Percentiles rank a stretch among this genome's conserved stretches.
Conservation (phyloP, 2,888 invertebrate species). For the Amiota mariae region DNA sequence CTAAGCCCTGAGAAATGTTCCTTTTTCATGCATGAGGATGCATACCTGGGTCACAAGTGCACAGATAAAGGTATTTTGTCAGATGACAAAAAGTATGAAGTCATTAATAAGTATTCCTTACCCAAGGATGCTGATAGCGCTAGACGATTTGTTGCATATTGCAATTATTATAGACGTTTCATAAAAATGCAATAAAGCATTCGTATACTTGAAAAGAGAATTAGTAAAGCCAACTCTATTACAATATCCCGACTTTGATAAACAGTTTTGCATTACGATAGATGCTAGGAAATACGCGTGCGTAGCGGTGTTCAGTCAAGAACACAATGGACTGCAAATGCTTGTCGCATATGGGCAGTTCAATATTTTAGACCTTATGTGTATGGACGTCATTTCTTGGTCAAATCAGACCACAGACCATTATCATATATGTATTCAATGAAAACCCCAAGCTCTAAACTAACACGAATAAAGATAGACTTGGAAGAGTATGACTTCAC, state of each 20-base stretch:
- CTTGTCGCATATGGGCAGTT: constrained; percentile 45
- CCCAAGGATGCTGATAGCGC: no score
- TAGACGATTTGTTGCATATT: background rate
- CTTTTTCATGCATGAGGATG: constrained; percentile 34
- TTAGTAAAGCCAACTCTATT: constrained; percentile 20
- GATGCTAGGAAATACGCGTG: constrained; percentile 41
- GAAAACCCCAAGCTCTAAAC: constrained; percentile 50
- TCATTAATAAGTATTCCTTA: background rate
- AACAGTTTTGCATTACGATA: constrained; percentile 3
- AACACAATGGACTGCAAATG: constrained; percentile 31
- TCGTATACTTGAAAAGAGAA: constrained; percentile 24
- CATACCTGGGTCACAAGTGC: constrained; percentile 77
- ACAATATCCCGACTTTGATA: constrained; percentile 35
- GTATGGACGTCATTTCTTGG: constrained; percentile 43
- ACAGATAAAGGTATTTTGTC: constrained; percentile 36
- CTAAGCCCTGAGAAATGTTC: constrained; percentile 77
- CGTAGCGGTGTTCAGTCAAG: constrained; percentile 40
- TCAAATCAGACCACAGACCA: constrained; percentile 50
- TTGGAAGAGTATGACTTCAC: constrained; percentile 36
- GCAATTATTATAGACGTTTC: background rate
- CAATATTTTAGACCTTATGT: constrained; percentile 48
- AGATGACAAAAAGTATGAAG: constrained; percentile 16
- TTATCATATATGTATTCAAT: constrained; percentile 51
- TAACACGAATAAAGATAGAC: constrained; percentile 52
- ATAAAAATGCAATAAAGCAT: constrained; percentile 27